These are phyloP conservation scores for Oreochromis tanganicae DNA, from an alignment of 2,113 vertebrate genomes.

Conservation along the genomic window DNA sequence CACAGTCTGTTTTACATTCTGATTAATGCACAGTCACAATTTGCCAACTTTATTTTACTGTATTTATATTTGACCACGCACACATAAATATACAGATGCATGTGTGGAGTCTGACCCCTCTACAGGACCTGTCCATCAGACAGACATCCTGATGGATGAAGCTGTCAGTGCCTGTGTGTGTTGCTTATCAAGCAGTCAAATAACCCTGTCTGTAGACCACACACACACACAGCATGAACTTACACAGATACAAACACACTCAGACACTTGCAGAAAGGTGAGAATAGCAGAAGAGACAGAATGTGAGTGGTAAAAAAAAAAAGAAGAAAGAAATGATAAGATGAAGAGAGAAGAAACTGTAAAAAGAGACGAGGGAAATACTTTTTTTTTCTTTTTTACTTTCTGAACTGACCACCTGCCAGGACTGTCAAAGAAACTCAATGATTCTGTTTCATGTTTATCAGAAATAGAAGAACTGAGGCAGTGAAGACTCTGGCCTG, in stretches of 20 bases:
- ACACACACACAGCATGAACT: conserved; percentile 10
- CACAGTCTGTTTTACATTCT: conserved; percentile 29
- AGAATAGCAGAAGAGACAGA: background rate
- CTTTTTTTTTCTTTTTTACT: background rate
- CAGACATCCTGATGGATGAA: conserved; percentile 65
- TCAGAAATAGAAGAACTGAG: background rate
- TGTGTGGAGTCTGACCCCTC: conserved; percentile 41
- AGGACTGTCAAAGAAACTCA: conserved; percentile 1
- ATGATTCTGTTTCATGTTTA: conserved; percentile 9
- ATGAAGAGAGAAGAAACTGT: background rate
- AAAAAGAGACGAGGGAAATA: background rate
- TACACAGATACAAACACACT: background rate
- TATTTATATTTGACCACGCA: conserved; percentile 26
- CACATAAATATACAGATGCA: background rate
- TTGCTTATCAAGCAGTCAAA: conserved; percentile 56
- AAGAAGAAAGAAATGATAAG: background rate
- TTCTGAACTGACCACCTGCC: background rate
- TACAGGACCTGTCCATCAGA: conserved; percentile 48
- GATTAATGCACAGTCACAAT: background rate
- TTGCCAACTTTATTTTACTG: background rate
- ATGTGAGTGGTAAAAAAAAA: background rate
- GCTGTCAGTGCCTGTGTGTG: conserved; percentile 58
- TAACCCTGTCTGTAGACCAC: conserved; percentile 38
- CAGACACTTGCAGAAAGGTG: background rate
- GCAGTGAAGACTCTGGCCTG: background rate